Evolutionary conservation across 2,888 invertebrate genomes (phyloP).

Genomic region (Abrostola triplasia): DNA sequence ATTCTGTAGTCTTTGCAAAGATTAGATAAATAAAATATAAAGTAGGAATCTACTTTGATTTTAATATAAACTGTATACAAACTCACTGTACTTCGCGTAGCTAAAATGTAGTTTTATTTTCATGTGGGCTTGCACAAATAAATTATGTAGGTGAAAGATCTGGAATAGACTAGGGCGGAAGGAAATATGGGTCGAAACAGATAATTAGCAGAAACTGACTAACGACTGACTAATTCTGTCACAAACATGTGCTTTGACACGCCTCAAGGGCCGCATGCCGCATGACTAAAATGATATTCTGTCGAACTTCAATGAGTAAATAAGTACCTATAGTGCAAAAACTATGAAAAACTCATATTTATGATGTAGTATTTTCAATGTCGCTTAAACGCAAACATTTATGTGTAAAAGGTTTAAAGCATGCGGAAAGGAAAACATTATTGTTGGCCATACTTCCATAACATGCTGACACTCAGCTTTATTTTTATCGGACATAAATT

Average conservation of each 20-base stretch:
- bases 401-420: not conserved
- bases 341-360: not conserved
- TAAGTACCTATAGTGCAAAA: not conserved
- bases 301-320: slow-evolving; percentile 12
- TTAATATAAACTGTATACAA: not conserved
- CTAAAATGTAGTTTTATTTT: slow-evolving; percentile 8
- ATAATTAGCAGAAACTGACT: slow-evolving; percentile 62
- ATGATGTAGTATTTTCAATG: slow-evolving; percentile 14
- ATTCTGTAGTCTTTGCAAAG: not conserved
- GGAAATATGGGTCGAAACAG: slow-evolving; percentile 59
- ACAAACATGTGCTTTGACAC: slow-evolving; percentile 46
- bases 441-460: slow-evolving; percentile 8
- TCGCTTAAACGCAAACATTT: slow-evolving; percentile 13
- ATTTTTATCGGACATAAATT: not conserved
- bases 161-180: slow-evolving; percentile 51
- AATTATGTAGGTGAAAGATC: slow-evolving; percentile 31
- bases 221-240: slow-evolving; percentile 64
- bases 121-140: not conserved
- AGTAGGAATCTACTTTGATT: not conserved
- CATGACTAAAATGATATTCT: slow-evolving; percentile 52
- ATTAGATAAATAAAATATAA: not conserved
- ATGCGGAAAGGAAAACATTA: slow-evolving; percentile 3
- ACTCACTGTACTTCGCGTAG: not conserved
- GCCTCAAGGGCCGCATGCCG: slow-evolving; percentile 45
- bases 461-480: slow-evolving; percentile 2